Conservation (phyloP, 2,113 vertebrate species). For the Crotophaga sulcirostris region DNA sequence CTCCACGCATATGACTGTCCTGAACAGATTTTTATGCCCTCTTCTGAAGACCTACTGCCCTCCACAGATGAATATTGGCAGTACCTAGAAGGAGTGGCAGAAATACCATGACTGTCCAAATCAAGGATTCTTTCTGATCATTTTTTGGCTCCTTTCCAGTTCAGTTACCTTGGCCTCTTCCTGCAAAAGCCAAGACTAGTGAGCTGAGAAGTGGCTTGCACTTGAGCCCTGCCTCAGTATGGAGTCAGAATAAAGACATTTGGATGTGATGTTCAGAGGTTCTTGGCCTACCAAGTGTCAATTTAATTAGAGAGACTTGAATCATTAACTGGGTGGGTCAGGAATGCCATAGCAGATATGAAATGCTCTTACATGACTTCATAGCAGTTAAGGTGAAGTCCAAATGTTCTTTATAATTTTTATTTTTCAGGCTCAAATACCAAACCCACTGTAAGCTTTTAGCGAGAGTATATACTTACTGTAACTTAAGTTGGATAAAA, state of each 20-base stretch:
- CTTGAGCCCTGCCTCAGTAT: not conserved
- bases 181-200: not conserved
- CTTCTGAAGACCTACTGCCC: not conserved
- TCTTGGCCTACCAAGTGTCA: not conserved
- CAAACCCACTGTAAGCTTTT: not conserved
- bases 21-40: not conserved
- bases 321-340: not conserved
- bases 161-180: not conserved
- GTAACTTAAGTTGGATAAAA: not conserved
- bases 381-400: not conserved
- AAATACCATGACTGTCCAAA: not conserved
- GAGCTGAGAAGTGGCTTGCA: not conserved
- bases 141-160: not conserved
- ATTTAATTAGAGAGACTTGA: not conserved
- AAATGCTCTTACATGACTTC: not conserved
- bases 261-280: fast-evolving
- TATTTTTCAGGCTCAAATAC: not conserved
- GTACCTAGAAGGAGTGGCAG: not conserved
- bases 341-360: not conserved
- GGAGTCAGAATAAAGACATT: not conserved
- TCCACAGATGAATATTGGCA: not conserved
- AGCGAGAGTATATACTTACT: not conserved
- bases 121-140: not conserved
- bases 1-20: not conserved
- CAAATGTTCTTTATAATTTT: not conserved